These are phyloP conservation scores for Sus cebifrons DNA, from an alignment of 2,797 vertebrate genomes.

Conservation along the genomic window DNA sequence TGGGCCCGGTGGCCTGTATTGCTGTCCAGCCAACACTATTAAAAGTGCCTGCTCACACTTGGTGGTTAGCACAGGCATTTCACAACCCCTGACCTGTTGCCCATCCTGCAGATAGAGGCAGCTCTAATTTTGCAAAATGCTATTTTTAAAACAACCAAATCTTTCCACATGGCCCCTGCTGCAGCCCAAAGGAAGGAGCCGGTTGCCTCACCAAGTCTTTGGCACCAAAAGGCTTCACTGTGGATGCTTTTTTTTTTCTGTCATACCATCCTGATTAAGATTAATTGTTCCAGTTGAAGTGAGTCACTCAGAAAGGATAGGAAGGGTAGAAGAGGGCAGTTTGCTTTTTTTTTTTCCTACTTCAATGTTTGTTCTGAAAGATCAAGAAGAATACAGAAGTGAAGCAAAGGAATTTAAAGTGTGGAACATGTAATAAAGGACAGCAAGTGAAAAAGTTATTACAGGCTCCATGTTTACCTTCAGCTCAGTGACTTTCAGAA, in stretches of 20 bases:
- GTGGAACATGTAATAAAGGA: conserved; percentile 80
- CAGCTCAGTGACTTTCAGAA: conserved; percentile 82
- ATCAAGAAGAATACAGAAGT: conserved; percentile 80
- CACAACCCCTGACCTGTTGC: conserved; percentile 82
- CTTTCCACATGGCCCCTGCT: conserved; percentile 80
- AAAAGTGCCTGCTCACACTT: conserved; percentile 71
- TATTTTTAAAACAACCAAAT: conserved; percentile 86
- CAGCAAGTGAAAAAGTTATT: conserved; percentile 75
- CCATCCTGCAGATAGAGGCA: conserved; percentile 70
- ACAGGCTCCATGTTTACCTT: conserved; percentile 81
- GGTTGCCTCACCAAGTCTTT: conserved; percentile 78
- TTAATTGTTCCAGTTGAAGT: conserved; percentile 84
- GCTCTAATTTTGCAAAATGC: conserved; percentile 82
- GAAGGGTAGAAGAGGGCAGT: conserved; percentile 58
- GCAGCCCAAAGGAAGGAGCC: conserved; percentile 78
- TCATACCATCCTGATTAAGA: conserved; percentile 80
- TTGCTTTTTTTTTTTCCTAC: not conserved
- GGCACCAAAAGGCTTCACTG: conserved; percentile 77
- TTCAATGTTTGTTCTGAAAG: conserved; percentile 83
- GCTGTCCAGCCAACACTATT: conserved; percentile 63
- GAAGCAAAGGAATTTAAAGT: conserved; percentile 83
- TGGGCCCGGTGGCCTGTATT: conserved; percentile 40
- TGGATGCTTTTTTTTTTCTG: conserved; percentile 82
- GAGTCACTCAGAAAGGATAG: conserved; percentile 85
- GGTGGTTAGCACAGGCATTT: conserved; percentile 83